A percentile compares a stretch with the other conserved stretches of the same genome.
Evolutionary conservation across 2,113 vertebrate species (phyloP).

Genomic region (Phaethornis superciliosus): DNA sequence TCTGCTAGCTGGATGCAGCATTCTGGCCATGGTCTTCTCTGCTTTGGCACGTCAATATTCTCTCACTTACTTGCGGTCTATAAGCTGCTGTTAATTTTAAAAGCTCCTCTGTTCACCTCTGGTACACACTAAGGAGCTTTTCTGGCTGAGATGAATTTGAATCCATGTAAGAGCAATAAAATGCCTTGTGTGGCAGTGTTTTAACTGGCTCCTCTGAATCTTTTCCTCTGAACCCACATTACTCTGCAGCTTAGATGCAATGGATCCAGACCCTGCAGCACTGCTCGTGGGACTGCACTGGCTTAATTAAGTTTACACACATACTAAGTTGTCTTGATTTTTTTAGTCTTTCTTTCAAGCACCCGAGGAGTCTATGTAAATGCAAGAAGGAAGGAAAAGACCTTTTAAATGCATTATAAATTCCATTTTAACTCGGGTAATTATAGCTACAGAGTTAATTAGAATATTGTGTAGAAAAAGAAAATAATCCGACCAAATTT

Average conservation of each 20-base stretch:
- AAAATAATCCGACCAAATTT: not conserved
- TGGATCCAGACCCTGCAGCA: not conserved
- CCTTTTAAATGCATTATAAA: conserved; percentile 1
- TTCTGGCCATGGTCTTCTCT: not conserved
- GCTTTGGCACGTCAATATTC: not conserved
- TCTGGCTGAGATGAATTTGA: not conserved
- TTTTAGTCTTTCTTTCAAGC: not conserved
- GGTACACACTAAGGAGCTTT: not conserved
- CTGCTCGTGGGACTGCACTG: not conserved
- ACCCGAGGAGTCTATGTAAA: not conserved
- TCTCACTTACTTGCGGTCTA: not conserved
- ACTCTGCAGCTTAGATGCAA: not conserved
- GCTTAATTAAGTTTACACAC: not conserved
- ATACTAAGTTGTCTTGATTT: not conserved
- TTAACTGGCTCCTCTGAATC: not conserved
- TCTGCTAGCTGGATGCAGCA: not conserved
- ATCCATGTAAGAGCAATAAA: not conserved
- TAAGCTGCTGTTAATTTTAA: conserved; percentile 23
- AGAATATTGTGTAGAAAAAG: conserved; percentile 6
- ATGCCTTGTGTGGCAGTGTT: not conserved
- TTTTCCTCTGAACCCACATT: not conserved
- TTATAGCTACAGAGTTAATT: not conserved
- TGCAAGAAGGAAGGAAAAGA: conserved; percentile 14
- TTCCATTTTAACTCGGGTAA: not conserved
- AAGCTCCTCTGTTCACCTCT: not conserved